These are phyloP conservation scores for Propithecus perrieri DNA, from an alignment of 2,797 vertebrate genomes.

Conservation along the genomic window DNA sequence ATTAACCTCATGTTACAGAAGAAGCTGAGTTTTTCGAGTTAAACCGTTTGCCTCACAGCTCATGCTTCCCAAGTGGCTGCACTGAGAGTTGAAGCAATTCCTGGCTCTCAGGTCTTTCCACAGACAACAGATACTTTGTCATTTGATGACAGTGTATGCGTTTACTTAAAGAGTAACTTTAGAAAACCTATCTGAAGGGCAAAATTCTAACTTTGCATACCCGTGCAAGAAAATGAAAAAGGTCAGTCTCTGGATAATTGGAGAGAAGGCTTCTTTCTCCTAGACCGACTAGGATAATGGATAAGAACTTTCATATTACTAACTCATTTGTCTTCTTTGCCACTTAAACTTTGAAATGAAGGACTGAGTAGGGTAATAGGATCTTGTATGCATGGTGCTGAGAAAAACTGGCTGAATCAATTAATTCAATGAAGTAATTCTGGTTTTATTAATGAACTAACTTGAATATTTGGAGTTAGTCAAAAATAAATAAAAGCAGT, in stretches of 20 bases:
- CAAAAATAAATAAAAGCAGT: not conserved
- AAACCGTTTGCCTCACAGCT: not conserved
- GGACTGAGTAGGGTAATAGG: not conserved
- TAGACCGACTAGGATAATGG: not conserved
- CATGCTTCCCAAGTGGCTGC: not conserved
- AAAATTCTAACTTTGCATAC: not conserved
- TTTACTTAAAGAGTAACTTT: not conserved
- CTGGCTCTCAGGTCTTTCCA: not conserved
- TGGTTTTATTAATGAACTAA: constrained; percentile 13
- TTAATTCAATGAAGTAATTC: not conserved
- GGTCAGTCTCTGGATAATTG: not conserved
- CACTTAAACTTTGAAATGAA: constrained; percentile 42
- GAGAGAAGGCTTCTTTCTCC: not conserved
- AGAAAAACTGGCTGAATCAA: not conserved
- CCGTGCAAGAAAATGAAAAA: not conserved
- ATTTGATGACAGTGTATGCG: not conserved
- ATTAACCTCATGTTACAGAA: not conserved
- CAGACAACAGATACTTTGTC: not conserved
- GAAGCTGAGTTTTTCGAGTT: not conserved
- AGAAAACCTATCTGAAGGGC: not conserved
- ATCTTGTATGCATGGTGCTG: not conserved
- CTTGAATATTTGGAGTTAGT: constrained; percentile 41
- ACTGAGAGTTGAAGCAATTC: not conserved
- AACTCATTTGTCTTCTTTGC: not conserved
- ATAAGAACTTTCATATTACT: not conserved